Percentiles rank a stretch among this genome's conserved stretches.
phyloP scores from a whole-genome alignment of 2,888 invertebrate genomes.

The Meghimatium bilineatum region DNA sequence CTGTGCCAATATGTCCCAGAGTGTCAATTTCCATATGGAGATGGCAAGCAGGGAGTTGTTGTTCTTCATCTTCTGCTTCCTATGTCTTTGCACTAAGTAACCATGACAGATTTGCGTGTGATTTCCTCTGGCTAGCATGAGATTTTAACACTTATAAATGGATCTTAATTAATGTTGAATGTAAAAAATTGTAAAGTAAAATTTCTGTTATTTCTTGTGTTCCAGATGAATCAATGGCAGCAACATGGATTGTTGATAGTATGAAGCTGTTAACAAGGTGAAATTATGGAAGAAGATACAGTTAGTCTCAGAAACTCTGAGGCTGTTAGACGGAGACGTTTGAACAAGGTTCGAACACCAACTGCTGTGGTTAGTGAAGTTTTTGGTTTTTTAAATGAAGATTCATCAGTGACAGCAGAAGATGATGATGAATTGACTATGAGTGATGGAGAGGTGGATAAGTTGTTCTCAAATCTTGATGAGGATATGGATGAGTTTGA shows the following conservation, averaged over 20 bases:
- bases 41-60: too few relatives aligned
- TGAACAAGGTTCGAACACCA: not conserved
- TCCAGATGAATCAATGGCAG: not conserved
- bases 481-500: not conserved
- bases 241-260: not conserved
- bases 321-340: not conserved
- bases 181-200: not conserved
- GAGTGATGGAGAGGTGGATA: constrained; percentile 20
- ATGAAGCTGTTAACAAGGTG: not conserved
- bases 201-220: not conserved
- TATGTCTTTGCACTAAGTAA: too few relatives aligned
- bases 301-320: not conserved
- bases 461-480: not conserved
- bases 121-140: too few relatives aligned
- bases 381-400: constrained; percentile 28
- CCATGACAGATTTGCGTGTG: too few relatives aligned
- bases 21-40: too few relatives aligned
- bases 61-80: too few relatives aligned
- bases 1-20: too few relatives aligned
- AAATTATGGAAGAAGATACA: constrained; percentile 7
- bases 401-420: constrained; percentile 3
- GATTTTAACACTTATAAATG: too few relatives aligned
- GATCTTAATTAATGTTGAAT: too few relatives aligned
- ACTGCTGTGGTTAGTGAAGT: constrained; percentile 45
- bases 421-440: constrained; percentile 22